Evolutionary conservation across 2,888 invertebrate genomes (phyloP).

Genomic region (Drosophila subquinaria): DNA sequence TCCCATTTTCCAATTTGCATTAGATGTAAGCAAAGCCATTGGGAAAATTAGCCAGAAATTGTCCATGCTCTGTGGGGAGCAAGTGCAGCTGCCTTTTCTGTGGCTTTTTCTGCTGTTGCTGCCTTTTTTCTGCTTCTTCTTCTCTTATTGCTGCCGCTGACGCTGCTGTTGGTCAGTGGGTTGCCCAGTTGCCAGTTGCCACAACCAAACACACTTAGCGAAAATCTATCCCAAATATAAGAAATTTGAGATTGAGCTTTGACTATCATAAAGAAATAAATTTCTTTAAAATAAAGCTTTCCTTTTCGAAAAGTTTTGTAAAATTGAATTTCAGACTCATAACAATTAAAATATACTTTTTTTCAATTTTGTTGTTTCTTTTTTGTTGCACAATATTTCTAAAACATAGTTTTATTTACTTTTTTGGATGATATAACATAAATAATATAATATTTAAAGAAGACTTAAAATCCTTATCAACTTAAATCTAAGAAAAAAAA

Average conservation of each 20-base stretch:
- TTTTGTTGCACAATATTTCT: no score
- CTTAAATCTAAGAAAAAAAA: not conserved
- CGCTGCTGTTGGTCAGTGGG: slow-evolving; percentile 70
- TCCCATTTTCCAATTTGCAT: slow-evolving; percentile 70
- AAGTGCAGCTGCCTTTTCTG: slow-evolving; percentile 54
- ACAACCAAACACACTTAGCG: slow-evolving; percentile 25
- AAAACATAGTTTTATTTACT: no score
- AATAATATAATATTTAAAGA: not conserved
- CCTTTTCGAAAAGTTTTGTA: no score
- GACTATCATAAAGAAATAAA: no score
- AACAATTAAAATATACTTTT: no score
- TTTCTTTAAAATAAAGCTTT: no score
- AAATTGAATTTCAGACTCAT: no score
- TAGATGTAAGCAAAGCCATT: slow-evolving; percentile 47
- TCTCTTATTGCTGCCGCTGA: slow-evolving; percentile 43
- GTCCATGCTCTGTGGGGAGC: slow-evolving; percentile 73
- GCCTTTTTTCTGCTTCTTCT: slow-evolving; percentile 39
- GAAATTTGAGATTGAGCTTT: no score
- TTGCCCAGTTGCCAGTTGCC: slow-evolving; percentile 25
- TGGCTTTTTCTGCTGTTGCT: slow-evolving; percentile 50
- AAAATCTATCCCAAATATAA: no score
- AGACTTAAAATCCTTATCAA: not conserved
- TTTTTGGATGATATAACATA: no score
- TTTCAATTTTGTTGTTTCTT: no score
- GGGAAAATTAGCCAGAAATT: slow-evolving; percentile 78